phyloP scores from a whole-genome alignment of 2,113 vertebrate genomes.

The Microtus pennsylvanicus region DNA sequence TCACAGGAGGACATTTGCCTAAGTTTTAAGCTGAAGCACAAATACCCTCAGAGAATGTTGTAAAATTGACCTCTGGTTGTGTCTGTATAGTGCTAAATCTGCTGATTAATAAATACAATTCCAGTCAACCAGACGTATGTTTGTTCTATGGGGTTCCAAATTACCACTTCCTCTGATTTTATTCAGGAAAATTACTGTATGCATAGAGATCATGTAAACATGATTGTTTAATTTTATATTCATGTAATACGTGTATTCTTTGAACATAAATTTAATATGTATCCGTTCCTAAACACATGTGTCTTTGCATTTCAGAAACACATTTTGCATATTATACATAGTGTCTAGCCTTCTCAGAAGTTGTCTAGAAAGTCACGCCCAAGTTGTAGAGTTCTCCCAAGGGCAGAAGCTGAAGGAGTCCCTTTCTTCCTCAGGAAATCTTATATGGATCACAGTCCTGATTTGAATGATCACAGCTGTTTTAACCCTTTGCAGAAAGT shows the following conservation, averaged over 20 bases:
- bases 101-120: slow-evolving; percentile 74
- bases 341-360: background rate
- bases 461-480: slow-evolving; percentile 40
- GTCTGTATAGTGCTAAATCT: slow-evolving; percentile 61
- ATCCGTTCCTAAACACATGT: background rate
- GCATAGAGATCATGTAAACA: slow-evolving; percentile 13
- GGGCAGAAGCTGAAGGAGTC: background rate
- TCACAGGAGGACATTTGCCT: slow-evolving; percentile 47
- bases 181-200: slow-evolving; percentile 59
- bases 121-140: slow-evolving; percentile 70
- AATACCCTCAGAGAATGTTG: slow-evolving; percentile 42
- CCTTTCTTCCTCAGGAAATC: slow-evolving; percentile 23
- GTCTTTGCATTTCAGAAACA: background rate
- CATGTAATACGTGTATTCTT: background rate
- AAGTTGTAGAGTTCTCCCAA: slow-evolving; percentile 26
- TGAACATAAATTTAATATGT: background rate
- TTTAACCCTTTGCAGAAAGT: slow-evolving; percentile 47
- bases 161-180: slow-evolving; percentile 66
- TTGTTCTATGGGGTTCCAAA: slow-evolving; percentile 67
- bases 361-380: slow-evolving; percentile 1
- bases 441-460: background rate
- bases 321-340: background rate
- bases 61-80: slow-evolving; percentile 63
- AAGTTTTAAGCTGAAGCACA: slow-evolving; percentile 43
- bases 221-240: background rate